Percentiles rank a stretch among this genome's conserved stretches.
Conservation (phyloP, 2,797 vertebrate species). For the Pagetopsis macropterus region DNA sequence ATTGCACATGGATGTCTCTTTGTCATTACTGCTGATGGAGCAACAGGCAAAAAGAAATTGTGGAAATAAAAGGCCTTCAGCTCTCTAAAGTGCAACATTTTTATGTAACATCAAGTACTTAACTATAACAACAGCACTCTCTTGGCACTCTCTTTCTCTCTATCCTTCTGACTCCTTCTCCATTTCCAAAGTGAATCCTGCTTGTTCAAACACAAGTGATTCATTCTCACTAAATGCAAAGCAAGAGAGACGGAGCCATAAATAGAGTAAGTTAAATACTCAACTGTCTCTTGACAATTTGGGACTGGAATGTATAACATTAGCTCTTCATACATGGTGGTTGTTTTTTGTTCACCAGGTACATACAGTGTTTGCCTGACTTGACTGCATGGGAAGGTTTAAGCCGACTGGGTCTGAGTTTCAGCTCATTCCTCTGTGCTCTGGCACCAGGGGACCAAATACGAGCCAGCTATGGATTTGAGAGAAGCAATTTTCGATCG, state of each 20-base stretch:
- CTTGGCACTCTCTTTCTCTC: too few relatives aligned
- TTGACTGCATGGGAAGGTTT: neutral
- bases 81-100: conserved; percentile 6
- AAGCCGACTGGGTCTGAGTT: conserved; percentile 6
- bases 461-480: conserved; percentile 20
- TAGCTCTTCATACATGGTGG: too few relatives aligned
- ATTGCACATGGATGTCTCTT: conserved; percentile 17
- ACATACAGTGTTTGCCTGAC: neutral
- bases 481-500: neutral
- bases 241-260: neutral
- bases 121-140: conserved; percentile 16
- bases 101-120: conserved; percentile 16
- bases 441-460: neutral
- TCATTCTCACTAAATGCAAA: conserved; percentile 8
- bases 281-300: neutral
- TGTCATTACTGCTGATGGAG: conserved; percentile 34
- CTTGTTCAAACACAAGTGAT: conserved; percentile 14
- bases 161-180: neutral
- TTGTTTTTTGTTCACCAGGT: conserved; percentile 1
- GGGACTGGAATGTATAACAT: neutral
- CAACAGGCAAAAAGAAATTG: neutral
- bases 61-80: conserved; percentile 30
- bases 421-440: conserved; percentile 22
- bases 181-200: conserved; percentile 1
- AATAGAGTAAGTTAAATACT: neutral